Evolutionary conservation across 2,797 vertebrate species (phyloP).

Genomic region (Pseudotriccus pelzelni): DNA sequence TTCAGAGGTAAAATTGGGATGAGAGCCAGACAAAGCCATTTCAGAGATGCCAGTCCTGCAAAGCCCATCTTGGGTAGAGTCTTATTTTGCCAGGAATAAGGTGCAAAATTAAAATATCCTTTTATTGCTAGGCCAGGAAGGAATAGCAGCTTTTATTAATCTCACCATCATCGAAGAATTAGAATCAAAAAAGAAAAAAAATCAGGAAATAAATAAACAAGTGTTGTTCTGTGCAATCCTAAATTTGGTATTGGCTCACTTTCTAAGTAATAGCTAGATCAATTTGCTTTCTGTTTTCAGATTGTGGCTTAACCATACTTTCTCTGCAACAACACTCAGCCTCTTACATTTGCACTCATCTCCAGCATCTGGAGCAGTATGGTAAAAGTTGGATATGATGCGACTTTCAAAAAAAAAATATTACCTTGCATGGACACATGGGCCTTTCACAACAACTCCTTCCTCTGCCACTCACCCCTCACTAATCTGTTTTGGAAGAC

Average conservation of each 20-base stretch:
- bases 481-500: not conserved
- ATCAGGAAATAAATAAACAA: not conserved
- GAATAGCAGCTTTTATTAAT: not conserved
- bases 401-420: not conserved
- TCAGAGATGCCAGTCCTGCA: not conserved
- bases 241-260: not conserved
- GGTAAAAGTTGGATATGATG: not conserved
- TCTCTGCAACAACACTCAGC: not conserved
- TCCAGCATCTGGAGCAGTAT: not conserved
- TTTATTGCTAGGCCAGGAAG: not conserved
- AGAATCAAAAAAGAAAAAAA: not conserved
- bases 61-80: not conserved
- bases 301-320: not conserved
- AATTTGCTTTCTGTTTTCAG: not conserved
- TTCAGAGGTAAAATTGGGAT: not conserved
- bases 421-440: accelerated
- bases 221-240: not conserved
- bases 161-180: not conserved
- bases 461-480: not conserved
- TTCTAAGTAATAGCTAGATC: not conserved
- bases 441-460: not conserved
- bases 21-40: not conserved
- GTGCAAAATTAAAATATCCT: not conserved
- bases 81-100: not conserved
- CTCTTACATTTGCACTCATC: not conserved